Conservation (phyloP, 37 sponge, comb jelly and placozoan species). For the Corticium candelabrum region DNA sequence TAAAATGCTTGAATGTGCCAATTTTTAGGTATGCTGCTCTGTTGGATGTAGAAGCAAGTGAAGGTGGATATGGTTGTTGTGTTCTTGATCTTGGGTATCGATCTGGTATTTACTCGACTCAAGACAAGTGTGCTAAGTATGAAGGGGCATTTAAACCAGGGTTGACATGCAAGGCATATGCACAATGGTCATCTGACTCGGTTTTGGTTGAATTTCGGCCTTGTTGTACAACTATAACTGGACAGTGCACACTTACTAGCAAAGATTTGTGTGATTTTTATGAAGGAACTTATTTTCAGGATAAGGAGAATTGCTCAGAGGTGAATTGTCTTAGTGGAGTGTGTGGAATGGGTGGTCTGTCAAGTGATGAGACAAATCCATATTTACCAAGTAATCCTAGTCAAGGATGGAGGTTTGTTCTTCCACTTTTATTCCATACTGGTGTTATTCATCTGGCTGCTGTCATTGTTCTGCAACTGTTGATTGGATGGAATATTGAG, state of each 20-base stretch:
- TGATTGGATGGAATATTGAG: slow-evolving; percentile 88
- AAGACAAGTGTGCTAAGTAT: not conserved
- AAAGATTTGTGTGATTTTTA: slow-evolving; percentile 50
- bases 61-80: not conserved
- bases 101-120: not conserved
- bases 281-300: slow-evolving; percentile 44
- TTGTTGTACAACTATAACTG: slow-evolving; percentile 80
- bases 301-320: slow-evolving; percentile 39
- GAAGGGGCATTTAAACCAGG: not conserved
- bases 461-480: slow-evolving; percentile 55
- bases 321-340: slow-evolving; percentile 77
- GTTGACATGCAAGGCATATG: not conserved
- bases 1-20: no score
- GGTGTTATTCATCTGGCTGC: slow-evolving; percentile 71
- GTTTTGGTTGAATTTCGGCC: slow-evolving; percentile 46
- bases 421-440: slow-evolving; percentile 69
- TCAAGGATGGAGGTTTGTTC: slow-evolving; percentile 81
- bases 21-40: no score
- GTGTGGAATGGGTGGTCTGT: slow-evolving; percentile 72
- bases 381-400: slow-evolving; percentile 32
- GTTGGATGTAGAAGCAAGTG: no score
- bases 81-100: not conserved
- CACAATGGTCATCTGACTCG: not conserved
- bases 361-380: slow-evolving; percentile 28
- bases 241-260: slow-evolving; percentile 44